Base-by-base conservation (phyloP, 2,888 invertebrate species). In the Embidobia sp. region DNA sequence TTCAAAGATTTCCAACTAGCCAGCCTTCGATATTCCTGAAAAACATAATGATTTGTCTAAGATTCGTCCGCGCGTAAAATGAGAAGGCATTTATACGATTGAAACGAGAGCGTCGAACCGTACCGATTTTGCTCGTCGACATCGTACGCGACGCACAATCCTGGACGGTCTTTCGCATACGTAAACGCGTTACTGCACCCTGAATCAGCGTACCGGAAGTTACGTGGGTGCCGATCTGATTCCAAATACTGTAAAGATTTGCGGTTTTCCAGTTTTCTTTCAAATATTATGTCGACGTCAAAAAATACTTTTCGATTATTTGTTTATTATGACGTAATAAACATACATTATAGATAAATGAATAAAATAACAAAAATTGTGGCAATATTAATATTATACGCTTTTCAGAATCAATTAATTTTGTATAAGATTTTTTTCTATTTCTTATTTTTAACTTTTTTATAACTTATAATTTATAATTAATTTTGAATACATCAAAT, bases 1-100 rank as follows among this genome's bases (percentile, higher is more conserved):
- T 37, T n/a, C 37, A 42, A 40, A 51, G 31, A 42, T 51, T 42
- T 55, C 35, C 31, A 66, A 55, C 53, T 66, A 46, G 42, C 53
- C 16, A 26, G 33, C 15, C 33, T 15, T 44, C 46, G 44, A 46
- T 53, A 55, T 66, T 53, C 27, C 44, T 53, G 29, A 46, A 66
- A 64, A 64, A 49, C 66, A 55, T 66, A 53, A 66, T 66, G 53
- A 66, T 66, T 66, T 66, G 66, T 55, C 53, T 66, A 42, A 53
- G 27, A 66, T 27, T 22, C 53, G 35, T 5, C 27, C 46, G 53
- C 46, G 53, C 44, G 46, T 53, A 35, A 66, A 53, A 66, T 15
- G 10, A 37, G 26, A 37, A 19, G 42, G 44, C 18, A 44, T 53
- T 64, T 63, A 31, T 31, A 29, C 63, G 29, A 49, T 63, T 40